Conservation (phyloP, 2,113 vertebrate species). For the Thunnus thynnus region DNA sequence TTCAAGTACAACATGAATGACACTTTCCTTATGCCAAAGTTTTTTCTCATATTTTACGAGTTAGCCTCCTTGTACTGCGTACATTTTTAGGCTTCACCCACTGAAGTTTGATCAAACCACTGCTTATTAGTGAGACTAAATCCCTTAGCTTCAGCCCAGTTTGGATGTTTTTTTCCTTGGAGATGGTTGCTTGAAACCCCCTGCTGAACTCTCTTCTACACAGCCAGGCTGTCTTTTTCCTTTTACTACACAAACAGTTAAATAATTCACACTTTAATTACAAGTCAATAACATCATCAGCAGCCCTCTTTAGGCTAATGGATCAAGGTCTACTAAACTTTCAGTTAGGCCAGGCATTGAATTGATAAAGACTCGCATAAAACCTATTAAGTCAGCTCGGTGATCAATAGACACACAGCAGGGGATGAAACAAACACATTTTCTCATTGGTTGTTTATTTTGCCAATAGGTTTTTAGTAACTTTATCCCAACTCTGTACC, state of each 20-base stretch:
- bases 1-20: too few species aligned
- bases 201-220: not conserved
- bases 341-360: constrained; percentile 28
- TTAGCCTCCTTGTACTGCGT: too few species aligned
- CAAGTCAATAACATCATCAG: constrained; percentile 75
- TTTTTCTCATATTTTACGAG: too few species aligned
- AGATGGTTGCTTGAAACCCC: not conserved
- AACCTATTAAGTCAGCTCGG: constrained; percentile 39
- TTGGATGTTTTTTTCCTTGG: too few species aligned
- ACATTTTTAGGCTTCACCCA: too few species aligned
- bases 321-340: constrained; percentile 46
- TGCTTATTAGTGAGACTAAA: too few species aligned
- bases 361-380: constrained; percentile 48
- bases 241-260: constrained; percentile 48
- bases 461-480: not conserved
- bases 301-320: constrained; percentile 62
- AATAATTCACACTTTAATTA: constrained; percentile 79
- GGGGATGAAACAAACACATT: constrained; percentile 44
- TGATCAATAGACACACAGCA: constrained; percentile 57
- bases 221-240: not conserved
- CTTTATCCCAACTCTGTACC: not conserved
- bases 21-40: too few species aligned
- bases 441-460: constrained; percentile 19
- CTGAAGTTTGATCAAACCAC: too few species aligned
- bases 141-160: too few species aligned